phyloP scores from a whole-genome alignment of 1,140 invertebrate species.

The Oryzaephilus surinamensis region DNA sequence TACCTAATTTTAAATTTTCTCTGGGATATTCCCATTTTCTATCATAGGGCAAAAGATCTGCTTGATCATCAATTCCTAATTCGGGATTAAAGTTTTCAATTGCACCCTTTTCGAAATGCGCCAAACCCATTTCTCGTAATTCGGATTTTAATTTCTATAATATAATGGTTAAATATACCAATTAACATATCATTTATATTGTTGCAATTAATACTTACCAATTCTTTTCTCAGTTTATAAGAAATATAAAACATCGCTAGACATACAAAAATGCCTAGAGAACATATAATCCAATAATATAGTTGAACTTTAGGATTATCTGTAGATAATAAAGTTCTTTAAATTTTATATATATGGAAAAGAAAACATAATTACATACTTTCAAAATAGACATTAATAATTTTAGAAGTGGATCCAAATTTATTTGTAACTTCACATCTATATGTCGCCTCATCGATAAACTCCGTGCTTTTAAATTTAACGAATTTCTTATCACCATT shows the following conservation, averaged over 20 bases:
- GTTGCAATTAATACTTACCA: constrained; percentile 35
- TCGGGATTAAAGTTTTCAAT: constrained; percentile 78
- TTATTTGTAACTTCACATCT: neutral
- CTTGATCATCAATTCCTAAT: constrained; percentile 80
- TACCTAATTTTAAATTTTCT: constrained; percentile 75
- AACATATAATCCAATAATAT: neutral
- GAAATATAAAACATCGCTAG: constrained; percentile 2
- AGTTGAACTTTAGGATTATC: neutral
- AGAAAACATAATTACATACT: too few species aligned
- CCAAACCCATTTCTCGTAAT: constrained; percentile 54
- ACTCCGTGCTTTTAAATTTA: neutral
- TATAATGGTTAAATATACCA: too few species aligned
- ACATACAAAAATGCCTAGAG: neutral
- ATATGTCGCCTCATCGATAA: neutral
- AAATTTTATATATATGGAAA: too few species aligned
- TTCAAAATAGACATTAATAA: too few species aligned
- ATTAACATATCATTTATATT: too few species aligned
- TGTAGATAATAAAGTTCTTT: too few species aligned
- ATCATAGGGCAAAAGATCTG: constrained; percentile 82
- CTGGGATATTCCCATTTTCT: constrained; percentile 81
- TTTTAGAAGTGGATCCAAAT: too few species aligned
- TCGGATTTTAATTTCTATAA: too few species aligned
- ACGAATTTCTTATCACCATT: neutral
- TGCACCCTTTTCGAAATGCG: constrained; percentile 69
- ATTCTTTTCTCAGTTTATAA: neutral